phyloP scores from a whole-genome alignment of 2,113 vertebrate genomes.

The Cnemophilus loriae region DNA sequence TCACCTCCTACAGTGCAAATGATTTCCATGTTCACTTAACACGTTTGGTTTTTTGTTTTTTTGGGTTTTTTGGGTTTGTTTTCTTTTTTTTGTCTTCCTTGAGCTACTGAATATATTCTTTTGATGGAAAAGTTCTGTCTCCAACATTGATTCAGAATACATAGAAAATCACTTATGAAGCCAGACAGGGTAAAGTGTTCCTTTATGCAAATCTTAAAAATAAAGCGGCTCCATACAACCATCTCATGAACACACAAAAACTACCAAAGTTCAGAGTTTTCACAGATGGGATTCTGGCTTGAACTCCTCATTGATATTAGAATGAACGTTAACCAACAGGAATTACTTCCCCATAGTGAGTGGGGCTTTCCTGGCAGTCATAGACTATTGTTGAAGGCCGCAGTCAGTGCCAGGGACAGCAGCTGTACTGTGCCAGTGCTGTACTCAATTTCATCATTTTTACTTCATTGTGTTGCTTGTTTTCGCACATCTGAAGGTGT shows the following conservation, averaged over 20 bases:
- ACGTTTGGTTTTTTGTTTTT: rapidly evolving
- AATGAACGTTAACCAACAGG: not conserved
- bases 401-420: not conserved
- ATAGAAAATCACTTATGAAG: not conserved
- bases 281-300: not conserved
- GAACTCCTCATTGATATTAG: not conserved
- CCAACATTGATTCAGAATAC: not conserved
- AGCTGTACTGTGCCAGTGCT: not conserved
- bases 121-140: not conserved
- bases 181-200: not conserved
- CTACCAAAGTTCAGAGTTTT: not conserved
- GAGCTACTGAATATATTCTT: not conserved
- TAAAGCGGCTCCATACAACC: not conserved
- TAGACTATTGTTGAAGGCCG: not conserved
- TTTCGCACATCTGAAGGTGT: conserved; percentile 33
- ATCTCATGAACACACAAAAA: not conserved
- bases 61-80: not conserved
- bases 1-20: not conserved
- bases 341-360: not conserved
- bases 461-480: conserved; percentile 38
- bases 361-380: not conserved
- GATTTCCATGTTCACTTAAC: not conserved
- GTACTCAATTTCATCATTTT: conserved; percentile 33
- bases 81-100: not conserved
- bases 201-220: not conserved